These are phyloP conservation scores for Empis stercorea DNA, from an alignment of 2,888 invertebrate genomes.

Conservation along the genomic window DNA sequence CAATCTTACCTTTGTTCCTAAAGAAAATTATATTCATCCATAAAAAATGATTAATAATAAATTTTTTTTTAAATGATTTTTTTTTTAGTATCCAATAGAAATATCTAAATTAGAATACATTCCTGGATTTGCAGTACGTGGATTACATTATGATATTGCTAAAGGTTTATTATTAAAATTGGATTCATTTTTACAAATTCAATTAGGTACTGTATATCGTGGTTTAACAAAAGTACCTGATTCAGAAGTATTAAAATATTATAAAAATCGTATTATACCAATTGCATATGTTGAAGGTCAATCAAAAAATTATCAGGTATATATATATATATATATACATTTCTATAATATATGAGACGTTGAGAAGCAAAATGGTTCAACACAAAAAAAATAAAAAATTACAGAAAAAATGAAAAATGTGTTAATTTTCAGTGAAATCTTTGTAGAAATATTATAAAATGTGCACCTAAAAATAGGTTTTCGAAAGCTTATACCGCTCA, in stretches of 20 bases:
- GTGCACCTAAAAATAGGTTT: too few relatives aligned
- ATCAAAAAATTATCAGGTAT: constrained; percentile 54
- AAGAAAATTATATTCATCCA: too few relatives aligned
- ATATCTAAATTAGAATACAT: constrained; percentile 71
- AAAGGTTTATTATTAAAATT: constrained; percentile 87
- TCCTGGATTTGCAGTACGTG: constrained; percentile 89
- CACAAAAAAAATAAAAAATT: too few relatives aligned
- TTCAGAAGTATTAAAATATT: constrained; percentile 72
- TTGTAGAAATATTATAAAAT: too few relatives aligned
- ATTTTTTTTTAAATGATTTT: background rate
- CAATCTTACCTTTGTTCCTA: too few relatives aligned
- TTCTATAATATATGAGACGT: too few relatives aligned
- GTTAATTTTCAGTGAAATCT: too few relatives aligned
- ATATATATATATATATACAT: too few relatives aligned
- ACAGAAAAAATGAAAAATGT: too few relatives aligned
- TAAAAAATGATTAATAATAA: background rate
- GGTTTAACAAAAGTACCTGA: constrained; percentile 70
- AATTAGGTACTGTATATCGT: constrained; percentile 84
- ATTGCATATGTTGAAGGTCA: constrained; percentile 78
- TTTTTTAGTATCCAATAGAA: constrained; percentile 71
- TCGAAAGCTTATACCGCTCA: too few relatives aligned
- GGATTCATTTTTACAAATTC: constrained; percentile 93
- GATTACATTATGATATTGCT: constrained; percentile 95
- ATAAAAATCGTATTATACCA: constrained; percentile 75
- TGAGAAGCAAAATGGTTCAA: too few relatives aligned